Conservation (phyloP, 2,113 vertebrate genomes). For the Siniperca chuatsi region DNA sequence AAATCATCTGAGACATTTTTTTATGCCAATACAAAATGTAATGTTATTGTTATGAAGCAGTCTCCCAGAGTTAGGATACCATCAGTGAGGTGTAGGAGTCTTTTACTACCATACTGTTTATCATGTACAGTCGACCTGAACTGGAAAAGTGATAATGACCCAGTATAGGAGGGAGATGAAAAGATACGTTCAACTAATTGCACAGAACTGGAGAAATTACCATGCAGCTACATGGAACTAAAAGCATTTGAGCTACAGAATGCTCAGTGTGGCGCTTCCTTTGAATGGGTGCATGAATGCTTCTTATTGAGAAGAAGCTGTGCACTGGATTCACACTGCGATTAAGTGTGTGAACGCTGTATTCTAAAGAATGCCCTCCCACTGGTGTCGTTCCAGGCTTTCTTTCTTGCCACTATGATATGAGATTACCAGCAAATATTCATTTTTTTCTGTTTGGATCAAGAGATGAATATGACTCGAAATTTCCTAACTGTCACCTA, state of each 20-base stretch:
- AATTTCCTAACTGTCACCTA: conserved; percentile 46
- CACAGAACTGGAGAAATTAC: conserved; percentile 36
- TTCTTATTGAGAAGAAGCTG: conserved; percentile 28
- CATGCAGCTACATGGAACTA: conserved; percentile 17
- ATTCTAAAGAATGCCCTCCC: conserved; percentile 31
- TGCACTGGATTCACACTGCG: conserved; percentile 29
- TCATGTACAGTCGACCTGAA: conserved; percentile 13
- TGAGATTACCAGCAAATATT: conserved; percentile 27
- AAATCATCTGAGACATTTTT: conserved; percentile 37
- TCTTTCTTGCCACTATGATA: conserved; percentile 28
- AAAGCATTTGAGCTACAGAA: conserved; percentile 22
- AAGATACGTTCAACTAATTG: conserved; percentile 30
- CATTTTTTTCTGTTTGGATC: conserved; percentile 11
- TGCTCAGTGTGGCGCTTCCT: conserved; percentile 11
- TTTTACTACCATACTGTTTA: background rate
- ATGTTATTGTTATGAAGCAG: conserved; percentile 18
- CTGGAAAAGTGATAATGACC: background rate
- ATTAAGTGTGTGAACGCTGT: conserved; percentile 13
- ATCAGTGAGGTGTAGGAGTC: background rate
- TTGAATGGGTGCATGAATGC: conserved; percentile 41
- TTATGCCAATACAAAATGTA: conserved; percentile 13
- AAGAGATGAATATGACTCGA: conserved; percentile 28
- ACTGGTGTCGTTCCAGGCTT: conserved; percentile 26
- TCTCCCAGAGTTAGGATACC: background rate
- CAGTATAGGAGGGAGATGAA: conserved; percentile 1